Evolutionary conservation across 1,140 invertebrate genomes (phyloP).

Genomic region (Diprion similis): DNA sequence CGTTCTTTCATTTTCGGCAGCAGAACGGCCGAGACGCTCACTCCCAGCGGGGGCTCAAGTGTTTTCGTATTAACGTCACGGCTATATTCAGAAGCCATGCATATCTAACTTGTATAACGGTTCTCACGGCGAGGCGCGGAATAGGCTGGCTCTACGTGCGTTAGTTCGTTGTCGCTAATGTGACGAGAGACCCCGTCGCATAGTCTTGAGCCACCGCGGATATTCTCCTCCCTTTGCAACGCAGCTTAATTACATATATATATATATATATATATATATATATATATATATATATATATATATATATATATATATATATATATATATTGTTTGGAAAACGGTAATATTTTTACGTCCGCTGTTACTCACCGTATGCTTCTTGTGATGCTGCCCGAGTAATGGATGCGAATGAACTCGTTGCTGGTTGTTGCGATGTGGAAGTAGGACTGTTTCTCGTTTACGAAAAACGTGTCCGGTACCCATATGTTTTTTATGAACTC

Average conservation of each 20-base stretch:
- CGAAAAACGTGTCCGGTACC: conserved; percentile 98
- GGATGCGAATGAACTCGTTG: conserved; percentile 96
- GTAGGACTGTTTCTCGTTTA: conserved; percentile 98
- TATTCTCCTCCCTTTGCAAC: too few relatives aligned
- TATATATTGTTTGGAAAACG: too few relatives aligned
- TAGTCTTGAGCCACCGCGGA: too few relatives aligned
- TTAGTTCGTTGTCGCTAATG: not conserved
- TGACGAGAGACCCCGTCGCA: too few relatives aligned
- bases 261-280: too few relatives aligned
- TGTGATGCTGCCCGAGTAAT: conserved; percentile 92
- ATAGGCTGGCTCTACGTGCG: too few relatives aligned
- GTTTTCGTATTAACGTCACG: not conserved
- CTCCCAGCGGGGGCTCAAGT: not conserved
- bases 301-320: too few relatives aligned
- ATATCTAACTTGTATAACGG: not conserved
- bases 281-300: too few relatives aligned
- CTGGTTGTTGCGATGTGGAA: conserved; percentile 97
- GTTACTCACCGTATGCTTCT: conserved; percentile 90
- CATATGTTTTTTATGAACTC: conserved; percentile 98
- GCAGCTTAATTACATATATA: too few relatives aligned
- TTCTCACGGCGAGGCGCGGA: not conserved
- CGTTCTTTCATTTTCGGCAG: too few relatives aligned
- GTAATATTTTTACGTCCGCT: not conserved
- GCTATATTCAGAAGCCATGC: conserved; percentile 7
- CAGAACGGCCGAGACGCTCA: not conserved